A percentile compares a stretch with the other conserved stretches of the same genome.
Conservation (phyloP, 1,140 invertebrate species). For the Reticulitermes speratus region DNA sequence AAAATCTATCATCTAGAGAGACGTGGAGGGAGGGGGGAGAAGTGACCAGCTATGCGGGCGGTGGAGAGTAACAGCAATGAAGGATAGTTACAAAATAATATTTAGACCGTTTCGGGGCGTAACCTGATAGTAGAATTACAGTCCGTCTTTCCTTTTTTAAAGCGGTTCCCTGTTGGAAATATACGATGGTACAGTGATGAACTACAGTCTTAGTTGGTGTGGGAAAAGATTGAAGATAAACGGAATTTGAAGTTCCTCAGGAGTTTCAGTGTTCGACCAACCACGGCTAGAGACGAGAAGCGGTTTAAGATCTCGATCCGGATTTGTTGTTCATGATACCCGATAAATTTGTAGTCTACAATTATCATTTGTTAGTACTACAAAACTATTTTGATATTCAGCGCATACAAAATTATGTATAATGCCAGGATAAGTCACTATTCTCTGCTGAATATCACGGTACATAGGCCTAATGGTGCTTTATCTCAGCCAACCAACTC, state of each 20-base stretch:
- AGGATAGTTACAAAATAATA: slow-evolving; percentile 15
- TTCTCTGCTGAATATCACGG: neutral
- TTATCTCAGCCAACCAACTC: too few relatives aligned
- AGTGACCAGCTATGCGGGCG: neutral
- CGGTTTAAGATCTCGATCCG: neutral
- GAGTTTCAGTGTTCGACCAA: neutral
- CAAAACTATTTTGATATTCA: neutral
- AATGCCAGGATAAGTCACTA: neutral
- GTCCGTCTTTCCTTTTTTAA: neutral
- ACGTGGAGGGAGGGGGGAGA: neutral
- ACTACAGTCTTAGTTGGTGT: slow-evolving; percentile 11
- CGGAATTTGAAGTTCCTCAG: neutral
- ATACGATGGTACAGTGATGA: neutral
- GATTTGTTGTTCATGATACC: neutral
- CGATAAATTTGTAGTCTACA: neutral
- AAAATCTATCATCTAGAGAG: neutral
- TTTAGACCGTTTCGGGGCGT: slow-evolving; percentile 16
- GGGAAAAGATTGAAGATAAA: slow-evolving; percentile 1
- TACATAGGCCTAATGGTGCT: too few relatives aligned
- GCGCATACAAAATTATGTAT: neutral
- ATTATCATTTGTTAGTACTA: neutral
- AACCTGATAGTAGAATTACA: slow-evolving; percentile 14
- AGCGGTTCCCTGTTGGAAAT: slow-evolving; percentile 7
- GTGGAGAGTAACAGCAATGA: slow-evolving; percentile 3
- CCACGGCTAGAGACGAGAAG: neutral